Conservation (phyloP, 2,113 vertebrate species). For the Callionymus lyra region DNA sequence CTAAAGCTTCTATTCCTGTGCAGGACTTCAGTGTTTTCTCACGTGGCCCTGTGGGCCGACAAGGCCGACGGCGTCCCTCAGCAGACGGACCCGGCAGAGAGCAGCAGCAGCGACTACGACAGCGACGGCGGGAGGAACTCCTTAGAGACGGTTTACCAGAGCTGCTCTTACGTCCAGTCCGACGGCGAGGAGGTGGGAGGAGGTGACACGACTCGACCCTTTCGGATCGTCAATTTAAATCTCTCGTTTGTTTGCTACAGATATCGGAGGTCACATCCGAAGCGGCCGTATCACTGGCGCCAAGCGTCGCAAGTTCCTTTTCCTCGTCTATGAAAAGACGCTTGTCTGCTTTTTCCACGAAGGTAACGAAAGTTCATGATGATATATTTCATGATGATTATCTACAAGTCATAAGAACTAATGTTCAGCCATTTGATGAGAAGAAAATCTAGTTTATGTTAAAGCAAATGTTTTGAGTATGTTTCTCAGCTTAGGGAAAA, state of each 20-base stretch:
- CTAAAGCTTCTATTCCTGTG: not conserved
- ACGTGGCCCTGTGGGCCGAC: constrained; percentile 65
- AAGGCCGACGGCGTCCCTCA: constrained; percentile 65
- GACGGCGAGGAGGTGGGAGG: constrained; percentile 67
- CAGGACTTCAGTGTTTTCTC: constrained; percentile 25
- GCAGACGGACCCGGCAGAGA: constrained; percentile 40
- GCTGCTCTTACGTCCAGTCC: constrained; percentile 58
- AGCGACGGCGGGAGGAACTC: constrained; percentile 57
- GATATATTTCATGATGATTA: too few relatives aligned
- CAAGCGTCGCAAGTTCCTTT: constrained; percentile 50
- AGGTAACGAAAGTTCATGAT: too few relatives aligned
- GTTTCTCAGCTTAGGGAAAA: too few relatives aligned
- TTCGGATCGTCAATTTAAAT: not conserved
- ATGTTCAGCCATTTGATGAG: too few relatives aligned
- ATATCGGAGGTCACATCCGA: constrained; percentile 58
- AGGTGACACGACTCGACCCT: not conserved
- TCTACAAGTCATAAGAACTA: too few relatives aligned
- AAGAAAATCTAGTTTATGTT: too few relatives aligned
- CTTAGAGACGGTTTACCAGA: constrained; percentile 47
- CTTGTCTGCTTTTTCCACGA: constrained; percentile 56
- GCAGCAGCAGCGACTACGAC: constrained; percentile 41
- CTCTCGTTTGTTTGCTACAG: constrained; percentile 23
- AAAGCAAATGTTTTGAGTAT: too few relatives aligned
- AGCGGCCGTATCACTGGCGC: constrained; percentile 32
- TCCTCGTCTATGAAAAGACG: constrained; percentile 61